Evolutionary conservation across 2,888 invertebrate genomes (phyloP).

Genomic region (Carcina quercana): DNA sequence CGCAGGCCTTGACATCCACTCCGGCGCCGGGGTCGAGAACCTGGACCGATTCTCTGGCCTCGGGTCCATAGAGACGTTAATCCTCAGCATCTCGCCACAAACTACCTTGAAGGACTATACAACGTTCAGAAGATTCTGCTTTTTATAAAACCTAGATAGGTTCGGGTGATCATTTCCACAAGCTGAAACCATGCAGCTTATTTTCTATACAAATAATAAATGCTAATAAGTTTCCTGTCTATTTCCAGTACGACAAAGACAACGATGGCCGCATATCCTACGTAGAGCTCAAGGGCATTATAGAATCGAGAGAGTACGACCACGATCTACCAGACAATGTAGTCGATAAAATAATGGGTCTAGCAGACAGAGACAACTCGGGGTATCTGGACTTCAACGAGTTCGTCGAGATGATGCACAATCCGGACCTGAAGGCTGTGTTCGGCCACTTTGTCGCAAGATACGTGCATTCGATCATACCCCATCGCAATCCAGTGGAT

Average conservation of each 20-base stretch:
- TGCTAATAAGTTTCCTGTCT: no score
- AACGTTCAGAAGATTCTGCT: no score
- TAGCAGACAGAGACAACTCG: slow-evolving; percentile 77
- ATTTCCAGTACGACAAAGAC: slow-evolving; percentile 80
- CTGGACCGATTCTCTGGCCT: no score
- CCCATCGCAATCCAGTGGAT: slow-evolving; percentile 67
- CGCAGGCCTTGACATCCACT: no score
- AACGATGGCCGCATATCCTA: slow-evolving; percentile 81
- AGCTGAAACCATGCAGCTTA: no score
- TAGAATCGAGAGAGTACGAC: slow-evolving; percentile 75
- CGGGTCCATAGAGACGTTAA: no score
- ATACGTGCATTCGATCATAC: slow-evolving; percentile 75
- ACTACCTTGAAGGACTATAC: no score
- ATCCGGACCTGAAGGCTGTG: slow-evolving; percentile 75
- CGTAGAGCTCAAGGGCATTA: slow-evolving; percentile 77
- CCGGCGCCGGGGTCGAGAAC: no score
- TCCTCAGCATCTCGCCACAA: no score
- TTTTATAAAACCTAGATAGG: no score
- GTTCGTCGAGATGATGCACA: slow-evolving; percentile 81
- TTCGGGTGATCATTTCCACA: no score
- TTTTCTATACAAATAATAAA: no score
- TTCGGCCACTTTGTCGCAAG: slow-evolving; percentile 78
- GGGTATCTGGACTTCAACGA: slow-evolving; percentile 82
- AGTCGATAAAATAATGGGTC: slow-evolving; percentile 78
- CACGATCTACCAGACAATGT: slow-evolving; percentile 81